A percentile compares a stretch with the other conserved stretches of the same genome.
phyloP scores from a whole-genome alignment of 2,888 invertebrate species.

The Empis stercorea region DNA sequence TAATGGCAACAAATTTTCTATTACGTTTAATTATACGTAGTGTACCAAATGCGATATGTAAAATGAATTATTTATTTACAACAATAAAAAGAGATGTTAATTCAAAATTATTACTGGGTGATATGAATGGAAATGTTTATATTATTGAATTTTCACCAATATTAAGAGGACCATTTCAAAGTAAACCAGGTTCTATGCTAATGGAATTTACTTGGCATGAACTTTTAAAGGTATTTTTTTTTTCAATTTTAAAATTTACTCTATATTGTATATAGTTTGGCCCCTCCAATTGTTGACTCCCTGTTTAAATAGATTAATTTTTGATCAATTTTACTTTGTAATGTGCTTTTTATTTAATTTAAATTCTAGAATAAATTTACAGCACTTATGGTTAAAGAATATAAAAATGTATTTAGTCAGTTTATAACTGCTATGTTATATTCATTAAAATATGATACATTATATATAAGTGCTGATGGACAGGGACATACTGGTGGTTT shows the following conservation, averaged over 20 bases:
- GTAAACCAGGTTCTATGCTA: slow-evolving; percentile 47
- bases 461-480: neutral
- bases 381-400: neutral
- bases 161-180: slow-evolving; percentile 57
- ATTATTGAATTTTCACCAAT: slow-evolving; percentile 48
- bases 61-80: slow-evolving; percentile 27
- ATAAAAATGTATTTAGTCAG: neutral
- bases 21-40: slow-evolving; percentile 56
- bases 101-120: slow-evolving; percentile 54
- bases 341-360: too few relatives aligned
- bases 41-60: slow-evolving; percentile 29
- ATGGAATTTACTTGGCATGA: slow-evolving; percentile 46
- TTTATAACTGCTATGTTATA: neutral
- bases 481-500: neutral
- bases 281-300: too few relatives aligned
- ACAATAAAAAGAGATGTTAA: slow-evolving; percentile 17
- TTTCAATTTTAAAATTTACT: too few relatives aligned
- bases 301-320: too few relatives aligned
- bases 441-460: neutral
- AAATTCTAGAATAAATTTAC: neutral
- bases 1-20: slow-evolving; percentile 58
- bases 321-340: too few relatives aligned
- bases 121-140: slow-evolving; percentile 57
- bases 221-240: slow-evolving; percentile 35
- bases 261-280: too few relatives aligned